Conservation (phyloP, 1,140 invertebrate genomes). For the Panagrolaimus sp. region DNA sequence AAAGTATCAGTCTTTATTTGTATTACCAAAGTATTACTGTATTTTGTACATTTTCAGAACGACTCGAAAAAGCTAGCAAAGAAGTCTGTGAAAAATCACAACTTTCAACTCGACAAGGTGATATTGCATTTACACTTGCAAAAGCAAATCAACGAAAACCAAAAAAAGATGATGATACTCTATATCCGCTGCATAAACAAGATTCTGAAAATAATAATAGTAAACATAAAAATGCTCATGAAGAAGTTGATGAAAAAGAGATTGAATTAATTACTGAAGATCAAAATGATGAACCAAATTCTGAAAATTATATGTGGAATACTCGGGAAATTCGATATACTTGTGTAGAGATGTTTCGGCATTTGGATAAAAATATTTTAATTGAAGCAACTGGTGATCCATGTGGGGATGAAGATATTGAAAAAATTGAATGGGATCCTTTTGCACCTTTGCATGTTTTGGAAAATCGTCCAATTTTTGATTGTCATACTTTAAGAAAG, state of each 20-base stretch:
- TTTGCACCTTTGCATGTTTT: background rate
- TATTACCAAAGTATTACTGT: background rate
- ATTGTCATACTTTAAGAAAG: background rate
- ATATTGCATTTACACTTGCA: background rate
- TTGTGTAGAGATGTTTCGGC: constrained; percentile 17
- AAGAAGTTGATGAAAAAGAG: background rate
- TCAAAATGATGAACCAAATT: constrained; percentile 18
- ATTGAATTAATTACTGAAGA: constrained; percentile 17
- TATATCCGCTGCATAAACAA: background rate
- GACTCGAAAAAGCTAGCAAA: constrained; percentile 7
- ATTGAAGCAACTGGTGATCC: background rate
- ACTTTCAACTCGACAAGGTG: background rate
- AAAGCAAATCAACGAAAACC: background rate
- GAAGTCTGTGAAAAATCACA: too few relatives aligned
- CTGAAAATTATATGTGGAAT: constrained; percentile 23
- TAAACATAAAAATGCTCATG: too few relatives aligned
- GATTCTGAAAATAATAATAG: too few relatives aligned
- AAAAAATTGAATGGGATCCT: constrained; percentile 8
- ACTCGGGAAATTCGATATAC: constrained; percentile 16
- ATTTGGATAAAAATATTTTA: background rate
- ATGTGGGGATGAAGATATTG: background rate
- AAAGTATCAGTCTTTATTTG: too few relatives aligned
- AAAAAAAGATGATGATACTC: background rate
- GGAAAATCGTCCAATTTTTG: background rate
- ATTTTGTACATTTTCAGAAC: background rate